Conservation (phyloP, 2,888 invertebrate species). For the Sesia bembeciformis region DNA sequence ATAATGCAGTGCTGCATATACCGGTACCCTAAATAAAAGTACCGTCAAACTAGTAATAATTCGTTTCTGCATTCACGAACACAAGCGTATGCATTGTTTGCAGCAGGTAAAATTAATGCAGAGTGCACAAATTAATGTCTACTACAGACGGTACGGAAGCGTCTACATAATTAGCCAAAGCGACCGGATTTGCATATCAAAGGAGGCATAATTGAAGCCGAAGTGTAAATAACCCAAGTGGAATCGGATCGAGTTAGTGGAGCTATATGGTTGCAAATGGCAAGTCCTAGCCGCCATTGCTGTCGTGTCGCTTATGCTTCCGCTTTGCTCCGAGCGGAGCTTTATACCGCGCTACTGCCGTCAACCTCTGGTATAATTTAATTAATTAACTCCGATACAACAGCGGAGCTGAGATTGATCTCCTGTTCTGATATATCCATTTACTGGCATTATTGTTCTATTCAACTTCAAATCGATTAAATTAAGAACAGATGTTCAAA, state of each 20-base stretch:
- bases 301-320: neutral
- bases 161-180: conserved; percentile 66
- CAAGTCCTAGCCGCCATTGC: neutral
- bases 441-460: conserved; percentile 58
- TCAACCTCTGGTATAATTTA: conserved; percentile 57
- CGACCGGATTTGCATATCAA: conserved; percentile 70
- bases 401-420: conserved; percentile 53
- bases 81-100: neutral
- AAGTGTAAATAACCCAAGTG: conserved; percentile 68
- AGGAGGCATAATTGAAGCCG: conserved; percentile 65
- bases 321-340: neutral
- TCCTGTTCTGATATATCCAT: conserved; percentile 62
- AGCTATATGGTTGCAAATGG: conserved; percentile 43
- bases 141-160: conserved; percentile 38
- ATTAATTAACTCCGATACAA: conserved; percentile 61
- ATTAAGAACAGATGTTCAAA: conserved; percentile 16
- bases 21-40: no score
- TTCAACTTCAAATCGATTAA: conserved; percentile 29
- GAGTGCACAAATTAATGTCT: neutral
- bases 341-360: conserved; percentile 7
- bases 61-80: neutral
- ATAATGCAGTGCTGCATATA: no score
- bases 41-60: neutral
- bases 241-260: conserved; percentile 67
- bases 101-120: neutral